Percentiles rank a stretch among this genome's conserved stretches.
phyloP scores from a whole-genome alignment of 2,888 invertebrate genomes.

The Alentia gelatinosa region DNA sequence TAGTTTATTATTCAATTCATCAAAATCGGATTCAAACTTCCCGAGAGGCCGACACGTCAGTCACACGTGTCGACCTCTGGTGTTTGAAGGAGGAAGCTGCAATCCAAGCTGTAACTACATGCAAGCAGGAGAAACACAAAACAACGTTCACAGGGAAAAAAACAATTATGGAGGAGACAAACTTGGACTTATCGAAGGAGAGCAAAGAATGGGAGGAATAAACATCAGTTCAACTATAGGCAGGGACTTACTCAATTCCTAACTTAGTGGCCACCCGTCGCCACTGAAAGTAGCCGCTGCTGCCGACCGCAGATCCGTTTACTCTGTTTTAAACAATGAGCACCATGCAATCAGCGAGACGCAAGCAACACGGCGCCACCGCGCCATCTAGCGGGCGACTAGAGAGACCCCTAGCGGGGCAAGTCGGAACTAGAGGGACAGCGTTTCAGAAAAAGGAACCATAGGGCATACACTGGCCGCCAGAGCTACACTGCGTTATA shows the following conservation, averaged over 20 bases:
- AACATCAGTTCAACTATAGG: conserved; percentile 21
- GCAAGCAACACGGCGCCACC: neutral
- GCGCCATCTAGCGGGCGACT: too few relatives aligned
- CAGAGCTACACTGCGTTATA: too few relatives aligned
- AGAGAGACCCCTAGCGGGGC: neutral
- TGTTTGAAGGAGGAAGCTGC: conserved; percentile 21
- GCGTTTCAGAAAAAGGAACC: neutral
- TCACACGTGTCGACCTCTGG: neutral
- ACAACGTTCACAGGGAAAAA: neutral
- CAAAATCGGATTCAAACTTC: neutral
- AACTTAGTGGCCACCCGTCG: conserved; percentile 95
- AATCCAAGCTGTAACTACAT: conserved; percentile 15
- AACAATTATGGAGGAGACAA: neutral
- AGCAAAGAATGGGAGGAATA: neutral
- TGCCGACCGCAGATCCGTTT: conserved; percentile 50
- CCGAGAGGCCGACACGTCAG: neutral
- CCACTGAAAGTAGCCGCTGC: conserved; percentile 85
- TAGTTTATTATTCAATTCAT: neutral
- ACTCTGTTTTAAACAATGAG: conserved; percentile 39
- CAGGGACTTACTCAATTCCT: conserved; percentile 93
- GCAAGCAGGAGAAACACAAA: conserved; percentile 28
- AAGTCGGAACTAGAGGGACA: neutral
- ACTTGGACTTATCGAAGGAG: neutral
- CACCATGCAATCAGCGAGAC: conserved; percentile 15
- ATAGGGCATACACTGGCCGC: too few relatives aligned